Percentiles rank a stretch among this genome's conserved stretches.
phyloP scores from a whole-genome alignment of 1,140 invertebrate genomes.

The Aphidius ervi region DNA sequence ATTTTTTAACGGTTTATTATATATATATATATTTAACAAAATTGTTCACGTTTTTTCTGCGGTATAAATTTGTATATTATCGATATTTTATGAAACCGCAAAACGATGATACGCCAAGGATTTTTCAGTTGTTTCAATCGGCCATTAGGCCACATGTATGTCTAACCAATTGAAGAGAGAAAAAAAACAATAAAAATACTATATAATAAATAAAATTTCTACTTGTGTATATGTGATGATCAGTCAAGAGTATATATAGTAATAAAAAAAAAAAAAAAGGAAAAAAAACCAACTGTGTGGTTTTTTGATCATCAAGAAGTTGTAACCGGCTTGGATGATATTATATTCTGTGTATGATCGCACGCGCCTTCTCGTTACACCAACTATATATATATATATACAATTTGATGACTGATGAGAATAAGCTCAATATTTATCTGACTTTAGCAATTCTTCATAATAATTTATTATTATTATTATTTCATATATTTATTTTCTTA shows the following conservation, averaged over 20 bases:
- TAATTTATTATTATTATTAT: slow-evolving; percentile 4
- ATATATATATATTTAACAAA: slow-evolving; percentile 16
- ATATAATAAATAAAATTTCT: too few species aligned
- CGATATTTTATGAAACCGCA: slow-evolving; percentile 17
- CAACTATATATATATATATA: not conserved
- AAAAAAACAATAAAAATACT: too few species aligned
- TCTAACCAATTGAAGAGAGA: too few species aligned
- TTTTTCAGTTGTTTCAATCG: slow-evolving; percentile 17
- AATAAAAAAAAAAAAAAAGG: too few species aligned
- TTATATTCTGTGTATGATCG: slow-evolving; percentile 26
- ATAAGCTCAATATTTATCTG: slow-evolving; percentile 3
- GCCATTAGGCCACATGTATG: slow-evolving; percentile 26
- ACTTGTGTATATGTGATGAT: too few species aligned
- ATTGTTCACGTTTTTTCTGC: slow-evolving; percentile 17
- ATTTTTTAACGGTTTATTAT: slow-evolving; percentile 7
- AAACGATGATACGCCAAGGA: slow-evolving; percentile 8
- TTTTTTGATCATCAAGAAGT: slow-evolving; percentile 33
- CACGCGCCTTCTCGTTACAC: slow-evolving; percentile 25
- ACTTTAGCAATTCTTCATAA: not conserved
- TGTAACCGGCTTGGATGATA: slow-evolving; percentile 28
- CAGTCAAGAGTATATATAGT: too few species aligned
- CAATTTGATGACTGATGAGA: too few species aligned
- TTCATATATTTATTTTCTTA: not conserved
- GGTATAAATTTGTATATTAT: slow-evolving; percentile 8
- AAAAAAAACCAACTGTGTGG: slow-evolving; percentile 29